Percentiles rank a stretch among this genome's conserved stretches.
Evolutionary conservation across 2,797 vertebrate genomes (phyloP).

Genomic region (Falco columbarius): DNA sequence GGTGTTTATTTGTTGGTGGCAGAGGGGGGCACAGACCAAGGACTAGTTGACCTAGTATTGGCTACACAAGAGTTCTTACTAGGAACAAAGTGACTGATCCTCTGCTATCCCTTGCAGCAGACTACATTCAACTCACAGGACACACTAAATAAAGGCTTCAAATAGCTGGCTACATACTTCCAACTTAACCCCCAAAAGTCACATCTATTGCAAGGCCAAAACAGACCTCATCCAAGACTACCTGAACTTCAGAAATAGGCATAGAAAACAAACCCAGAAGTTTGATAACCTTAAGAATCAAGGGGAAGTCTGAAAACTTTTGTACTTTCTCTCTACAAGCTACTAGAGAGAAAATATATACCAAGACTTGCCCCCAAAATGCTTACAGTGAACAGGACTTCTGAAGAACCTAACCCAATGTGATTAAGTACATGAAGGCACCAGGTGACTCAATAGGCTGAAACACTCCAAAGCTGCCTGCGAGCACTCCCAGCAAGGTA

Average conservation of each 20-base stretch:
- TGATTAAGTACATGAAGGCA: neutral
- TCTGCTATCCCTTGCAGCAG: neutral
- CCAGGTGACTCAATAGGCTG: neutral
- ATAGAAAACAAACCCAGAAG: neutral
- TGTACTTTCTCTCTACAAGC: neutral
- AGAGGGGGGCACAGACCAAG: too few species aligned
- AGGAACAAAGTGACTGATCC: neutral
- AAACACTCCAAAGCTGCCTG: neutral
- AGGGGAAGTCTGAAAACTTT: neutral
- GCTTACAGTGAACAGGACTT: neutral
- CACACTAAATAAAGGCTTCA: neutral
- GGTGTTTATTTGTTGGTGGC: neutral
- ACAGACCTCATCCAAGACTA: neutral
- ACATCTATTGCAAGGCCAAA: neutral
- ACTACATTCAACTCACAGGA: neutral
- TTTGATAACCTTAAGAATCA: neutral
- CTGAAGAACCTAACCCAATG: neutral
- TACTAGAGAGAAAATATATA: neutral
- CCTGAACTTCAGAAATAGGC: neutral
- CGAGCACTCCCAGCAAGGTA: neutral
- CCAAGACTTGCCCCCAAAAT: neutral
- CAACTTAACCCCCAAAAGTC: neutral
- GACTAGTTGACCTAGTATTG: too few species aligned
- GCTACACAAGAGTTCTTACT: neutral
- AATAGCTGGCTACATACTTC: neutral